Conservation (phyloP, 2,888 invertebrate genomes). For the Eupithecia inturbata region DNA sequence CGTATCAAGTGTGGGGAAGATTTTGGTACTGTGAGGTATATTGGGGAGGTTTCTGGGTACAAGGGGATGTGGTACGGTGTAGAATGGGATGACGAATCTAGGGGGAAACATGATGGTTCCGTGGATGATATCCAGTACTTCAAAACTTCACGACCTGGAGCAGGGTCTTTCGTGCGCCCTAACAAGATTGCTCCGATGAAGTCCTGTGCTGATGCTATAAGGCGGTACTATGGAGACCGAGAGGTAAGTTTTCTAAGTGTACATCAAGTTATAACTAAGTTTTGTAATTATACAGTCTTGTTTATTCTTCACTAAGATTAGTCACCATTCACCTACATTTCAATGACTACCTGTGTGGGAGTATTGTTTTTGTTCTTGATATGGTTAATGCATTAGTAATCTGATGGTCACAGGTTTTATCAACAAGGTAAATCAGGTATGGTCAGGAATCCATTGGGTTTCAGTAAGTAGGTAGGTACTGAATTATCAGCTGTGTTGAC, state of each 20-base stretch:
- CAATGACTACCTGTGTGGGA: slow-evolving; percentile 18
- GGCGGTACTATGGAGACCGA: slow-evolving; percentile 75
- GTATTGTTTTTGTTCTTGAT: slow-evolving; percentile 4
- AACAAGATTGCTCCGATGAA: slow-evolving; percentile 90
- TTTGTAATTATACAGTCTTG: neutral
- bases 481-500: neutral
- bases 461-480: neutral
- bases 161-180: slow-evolving; percentile 95
- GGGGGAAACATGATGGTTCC: slow-evolving; percentile 97
- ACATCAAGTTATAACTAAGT: slow-evolving; percentile 4
- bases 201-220: slow-evolving; percentile 89
- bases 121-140: slow-evolving; percentile 93
- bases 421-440: neutral
- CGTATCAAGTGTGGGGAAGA: slow-evolving; percentile 74
- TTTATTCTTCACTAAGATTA: neutral
- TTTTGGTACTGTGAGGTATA: slow-evolving; percentile 87
- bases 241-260: slow-evolving; percentile 61
- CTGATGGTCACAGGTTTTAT: neutral
- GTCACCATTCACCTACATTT: slow-evolving; percentile 19
- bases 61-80: slow-evolving; percentile 94
- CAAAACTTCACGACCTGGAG: slow-evolving; percentile 87
- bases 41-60: slow-evolving; percentile 89
- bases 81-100: slow-evolving; percentile 96
- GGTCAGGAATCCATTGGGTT: neutral
- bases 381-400: neutral